phyloP scores from a whole-genome alignment of 2,888 invertebrate genomes.

The Dorcus hopei region DNA sequence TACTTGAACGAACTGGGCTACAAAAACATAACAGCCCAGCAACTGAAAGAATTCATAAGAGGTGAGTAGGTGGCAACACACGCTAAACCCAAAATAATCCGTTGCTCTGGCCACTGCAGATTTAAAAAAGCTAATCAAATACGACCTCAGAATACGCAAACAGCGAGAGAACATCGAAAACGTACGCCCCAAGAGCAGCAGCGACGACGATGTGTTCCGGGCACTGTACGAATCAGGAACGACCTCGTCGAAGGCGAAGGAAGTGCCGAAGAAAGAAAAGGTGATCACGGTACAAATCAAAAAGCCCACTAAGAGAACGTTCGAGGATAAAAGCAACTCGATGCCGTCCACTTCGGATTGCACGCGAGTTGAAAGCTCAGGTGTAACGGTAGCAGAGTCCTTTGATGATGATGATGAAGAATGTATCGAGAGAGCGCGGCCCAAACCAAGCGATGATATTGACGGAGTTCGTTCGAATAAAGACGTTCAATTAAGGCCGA shows the following conservation, averaged over 20 bases:
- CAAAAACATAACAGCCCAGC: conserved; percentile 69
- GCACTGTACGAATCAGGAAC: conserved; percentile 46
- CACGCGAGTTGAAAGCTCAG: too few species aligned
- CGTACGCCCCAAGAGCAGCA: conserved; percentile 24
- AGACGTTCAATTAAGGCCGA: conserved; percentile 17
- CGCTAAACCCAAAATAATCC: background rate
- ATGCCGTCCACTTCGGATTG: too few species aligned
- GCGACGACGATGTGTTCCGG: conserved; percentile 35
- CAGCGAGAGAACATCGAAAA: conserved; percentile 15
- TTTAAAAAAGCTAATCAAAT: conserved; percentile 64
- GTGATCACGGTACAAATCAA: conserved; percentile 33
- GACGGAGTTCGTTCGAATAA: background rate
- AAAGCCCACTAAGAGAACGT: conserved; percentile 6
- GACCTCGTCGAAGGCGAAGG: conserved; percentile 45
- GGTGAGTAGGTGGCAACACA: conserved; percentile 50
- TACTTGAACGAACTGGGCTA: conserved; percentile 76
- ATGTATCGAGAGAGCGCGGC: background rate
- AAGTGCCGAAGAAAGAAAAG: conserved; percentile 16
- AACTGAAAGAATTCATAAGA: conserved; percentile 75
- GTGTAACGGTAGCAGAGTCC: background rate
- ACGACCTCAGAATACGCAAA: conserved; percentile 47
- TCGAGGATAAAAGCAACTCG: background rate
- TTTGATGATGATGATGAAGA: too few species aligned
- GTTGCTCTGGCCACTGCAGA: conserved; percentile 50
- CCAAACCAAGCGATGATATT: conserved; percentile 1